Evolutionary conservation across 2,888 invertebrate genomes (phyloP), one percentile per base, ranked within the genome.

Genomic region (Neoaliturus tenellus): DNA sequence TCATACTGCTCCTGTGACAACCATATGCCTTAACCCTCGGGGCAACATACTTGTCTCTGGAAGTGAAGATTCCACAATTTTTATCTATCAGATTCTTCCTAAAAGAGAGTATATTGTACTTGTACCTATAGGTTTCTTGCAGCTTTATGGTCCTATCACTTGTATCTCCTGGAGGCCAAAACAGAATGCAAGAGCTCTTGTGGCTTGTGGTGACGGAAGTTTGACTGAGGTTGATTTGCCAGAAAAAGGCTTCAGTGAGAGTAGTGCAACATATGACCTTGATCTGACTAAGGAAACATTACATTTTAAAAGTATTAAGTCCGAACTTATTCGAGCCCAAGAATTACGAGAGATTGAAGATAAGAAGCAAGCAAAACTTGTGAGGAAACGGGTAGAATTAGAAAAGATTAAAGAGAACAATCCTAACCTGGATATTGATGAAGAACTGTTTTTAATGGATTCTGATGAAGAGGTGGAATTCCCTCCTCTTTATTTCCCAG

Each of bases 151-250:
- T 67, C 91, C 92, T 69, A 93, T 95, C 0, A 93, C 92, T 1
- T 94, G 91, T 87, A 92, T 96, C 88, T 92, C 93, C 14, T 96
- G 96, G 96, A 93, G 94, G 88, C 93, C 93, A 35, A 23, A 62
- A 12, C 85, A 92, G 92, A 86, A 28, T 87, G 89, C 20, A 35
- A 91, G 91, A 5, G 88, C 93, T 17, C 88, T 94, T 14, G 89
- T 93, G 44, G 94, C 94, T 23, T 93, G 94, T 87, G 88, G 89
- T 0, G 89, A 90, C 80, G 94, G 94, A 14, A 91, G 93, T 82
- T 91, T 94, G 44, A 89, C 92, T 25, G 92, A 93, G 90, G 90
- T 91, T 0, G 88, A 91, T 31, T 89, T 94, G 41, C 92, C 92
- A 0, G 48, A 88, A 2, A 88, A 89, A 78, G 90, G 91, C 2